Percentiles rank a stretch among this genome's conserved stretches.
These are phyloP conservation scores for Ophion obscuratus DNA, from an alignment of 2,888 invertebrate species.

Conservation along the genomic window DNA sequence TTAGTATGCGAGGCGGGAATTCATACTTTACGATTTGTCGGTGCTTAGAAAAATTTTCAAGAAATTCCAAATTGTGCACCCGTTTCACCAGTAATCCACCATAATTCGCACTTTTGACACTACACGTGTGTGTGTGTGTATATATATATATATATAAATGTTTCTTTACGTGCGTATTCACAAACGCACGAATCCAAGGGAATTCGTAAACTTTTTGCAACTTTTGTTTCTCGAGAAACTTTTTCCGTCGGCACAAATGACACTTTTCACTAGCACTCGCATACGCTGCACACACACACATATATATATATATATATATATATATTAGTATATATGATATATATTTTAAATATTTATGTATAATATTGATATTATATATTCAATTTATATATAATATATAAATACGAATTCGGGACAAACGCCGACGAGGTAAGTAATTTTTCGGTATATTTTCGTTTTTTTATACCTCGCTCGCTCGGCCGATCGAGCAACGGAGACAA, in stretches of 20 bases:
- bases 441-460: conserved; percentile 13
- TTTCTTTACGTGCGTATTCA: not conserved
- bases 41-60: conserved; percentile 9
- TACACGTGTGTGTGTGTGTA: not conserved
- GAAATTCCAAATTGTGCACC: conserved; percentile 42
- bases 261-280: conserved; percentile 21
- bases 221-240: conserved; percentile 11
- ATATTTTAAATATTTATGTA: not conserved
- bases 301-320: too few relatives aligned
- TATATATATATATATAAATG: not conserved
- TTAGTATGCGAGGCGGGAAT: not conserved
- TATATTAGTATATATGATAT: too few relatives aligned
- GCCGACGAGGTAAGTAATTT: conserved; percentile 11
- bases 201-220: conserved; percentile 8
- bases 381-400: too few relatives aligned
- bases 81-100: conserved; percentile 28
- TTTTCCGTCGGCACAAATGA: conserved; percentile 10
- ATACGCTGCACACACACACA: too few relatives aligned
- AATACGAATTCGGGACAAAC: not conserved
- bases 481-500: conserved; percentile 1
- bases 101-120: conserved; percentile 33
- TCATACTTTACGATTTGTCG: conserved; percentile 15
- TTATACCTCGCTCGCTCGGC: conserved; percentile 26
- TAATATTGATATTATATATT: not conserved
- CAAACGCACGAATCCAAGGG: not conserved